Evolutionary conservation across 2,797 vertebrate genomes (phyloP).

Genomic region (Macropus fuliginosus): DNA sequence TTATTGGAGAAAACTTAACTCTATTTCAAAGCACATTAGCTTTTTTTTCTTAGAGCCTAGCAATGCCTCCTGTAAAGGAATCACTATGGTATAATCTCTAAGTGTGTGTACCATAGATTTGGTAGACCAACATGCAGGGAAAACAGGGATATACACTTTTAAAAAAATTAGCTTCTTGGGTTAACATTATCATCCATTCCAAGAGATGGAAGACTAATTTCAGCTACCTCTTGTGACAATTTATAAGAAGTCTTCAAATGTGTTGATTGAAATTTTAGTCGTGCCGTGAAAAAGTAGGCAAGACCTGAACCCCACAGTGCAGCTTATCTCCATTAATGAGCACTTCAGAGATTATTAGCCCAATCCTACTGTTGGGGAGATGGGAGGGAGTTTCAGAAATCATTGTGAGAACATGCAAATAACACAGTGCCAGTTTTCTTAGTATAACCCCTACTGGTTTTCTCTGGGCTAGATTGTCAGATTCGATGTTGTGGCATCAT

Average conservation of each 20-base stretch:
- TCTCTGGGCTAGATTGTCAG: neutral
- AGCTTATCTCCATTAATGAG: conserved; percentile 78
- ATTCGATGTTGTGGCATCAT: neutral
- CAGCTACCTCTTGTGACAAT: neutral
- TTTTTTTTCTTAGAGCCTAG: neutral
- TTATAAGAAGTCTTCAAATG: neutral
- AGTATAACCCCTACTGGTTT: neutral
- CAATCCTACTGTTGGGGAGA: neutral
- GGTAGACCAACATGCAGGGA: neutral
- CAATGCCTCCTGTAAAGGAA: neutral
- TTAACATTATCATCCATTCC: neutral
- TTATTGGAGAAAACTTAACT: neutral
- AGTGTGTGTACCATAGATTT: neutral
- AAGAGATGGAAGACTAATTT: neutral
- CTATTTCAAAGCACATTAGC: neutral
- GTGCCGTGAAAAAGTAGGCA: neutral
- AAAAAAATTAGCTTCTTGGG: neutral
- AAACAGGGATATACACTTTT: neutral
- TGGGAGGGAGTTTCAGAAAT: conserved; percentile 74
- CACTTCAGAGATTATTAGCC: conserved; percentile 61
- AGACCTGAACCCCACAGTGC: conserved; percentile 67
- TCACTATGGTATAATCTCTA: neutral
- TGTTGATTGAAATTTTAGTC: neutral
- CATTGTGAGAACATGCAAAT: conserved; percentile 77
- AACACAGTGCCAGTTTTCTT: neutral